phyloP scores from a whole-genome alignment of 2,888 invertebrate genomes.

The Altica lythri region DNA sequence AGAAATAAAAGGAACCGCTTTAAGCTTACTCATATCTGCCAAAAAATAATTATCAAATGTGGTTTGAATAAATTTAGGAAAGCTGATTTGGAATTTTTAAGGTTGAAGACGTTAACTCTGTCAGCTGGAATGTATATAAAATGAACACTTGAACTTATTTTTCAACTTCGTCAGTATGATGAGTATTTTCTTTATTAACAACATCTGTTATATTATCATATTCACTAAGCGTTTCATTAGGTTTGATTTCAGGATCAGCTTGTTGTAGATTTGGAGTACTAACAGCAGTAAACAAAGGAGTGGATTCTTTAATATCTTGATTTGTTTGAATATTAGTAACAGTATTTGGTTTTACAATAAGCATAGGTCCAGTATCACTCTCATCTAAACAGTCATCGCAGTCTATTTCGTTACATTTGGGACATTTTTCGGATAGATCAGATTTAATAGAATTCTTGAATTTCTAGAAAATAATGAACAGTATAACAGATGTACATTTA shows the following conservation, averaged over 20 bases:
- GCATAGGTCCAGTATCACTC: slow-evolving; percentile 48
- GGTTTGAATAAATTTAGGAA: background rate
- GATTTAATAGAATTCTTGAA: slow-evolving; percentile 75
- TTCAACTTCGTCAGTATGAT: too few relatives aligned
- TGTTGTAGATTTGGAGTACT: slow-evolving; percentile 22
- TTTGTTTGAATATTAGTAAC: slow-evolving; percentile 30
- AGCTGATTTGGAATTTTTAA: background rate
- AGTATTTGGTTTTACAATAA: slow-evolving; percentile 44
- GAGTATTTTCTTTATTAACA: slow-evolving; percentile 8
- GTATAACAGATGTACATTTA: too few relatives aligned
- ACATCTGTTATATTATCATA: slow-evolving; percentile 41
- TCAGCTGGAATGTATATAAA: slow-evolving; percentile 9
- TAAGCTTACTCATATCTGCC: background rate
- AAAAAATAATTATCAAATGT: too few relatives aligned
- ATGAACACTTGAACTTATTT: too few relatives aligned
- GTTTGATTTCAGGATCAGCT: slow-evolving; percentile 18
- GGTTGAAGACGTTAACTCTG: slow-evolving; percentile 13
- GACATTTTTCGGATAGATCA: slow-evolving; percentile 69
- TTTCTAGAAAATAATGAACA: slow-evolving; percentile 78
- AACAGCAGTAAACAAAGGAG: slow-evolving; percentile 15
- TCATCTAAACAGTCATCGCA: slow-evolving; percentile 66
- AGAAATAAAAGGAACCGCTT: too few relatives aligned
- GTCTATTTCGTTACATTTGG: slow-evolving; percentile 75
- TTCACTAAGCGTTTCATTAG: slow-evolving; percentile 37
- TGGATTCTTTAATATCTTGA: slow-evolving; percentile 10